These are phyloP conservation scores for Cyprinodon tularosa DNA, from an alignment of 2,113 vertebrate genomes.

Conservation along the genomic window DNA sequence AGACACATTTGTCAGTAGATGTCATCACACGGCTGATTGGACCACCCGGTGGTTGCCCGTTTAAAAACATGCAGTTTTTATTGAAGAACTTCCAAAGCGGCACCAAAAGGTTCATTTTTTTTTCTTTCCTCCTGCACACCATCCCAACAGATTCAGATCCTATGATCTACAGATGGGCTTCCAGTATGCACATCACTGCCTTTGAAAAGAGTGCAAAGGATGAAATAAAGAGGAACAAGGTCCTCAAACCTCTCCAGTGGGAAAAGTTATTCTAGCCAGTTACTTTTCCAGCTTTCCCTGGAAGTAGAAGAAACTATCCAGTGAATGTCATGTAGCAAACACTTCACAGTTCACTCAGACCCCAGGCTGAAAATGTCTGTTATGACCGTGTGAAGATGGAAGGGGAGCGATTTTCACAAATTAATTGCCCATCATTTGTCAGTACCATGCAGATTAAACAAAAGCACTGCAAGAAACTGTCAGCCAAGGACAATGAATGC, in stretches of 20 bases:
- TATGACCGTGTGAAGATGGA: conserved; percentile 32
- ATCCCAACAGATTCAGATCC: conserved; percentile 47
- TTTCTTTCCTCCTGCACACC: conserved; percentile 35
- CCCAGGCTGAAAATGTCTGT: conserved; percentile 34
- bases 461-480: conserved; percentile 49
- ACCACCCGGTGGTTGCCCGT: conserved; percentile 72
- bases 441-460: conserved; percentile 45
- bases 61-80: conserved; percentile 70
- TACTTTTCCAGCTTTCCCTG: conserved; percentile 37
- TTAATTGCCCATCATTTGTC: conserved; percentile 76
- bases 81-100: conserved; percentile 65
- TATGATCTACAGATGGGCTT: conserved; percentile 67
- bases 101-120: conserved; percentile 46
- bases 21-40: conserved; percentile 67
- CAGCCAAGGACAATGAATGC: conserved; percentile 72
- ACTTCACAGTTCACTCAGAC: conserved; percentile 35
- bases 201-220: conserved; percentile 58
- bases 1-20: conserved; percentile 69
- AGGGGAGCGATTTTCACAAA: conserved; percentile 24
- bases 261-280: conserved; percentile 50
- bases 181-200: conserved; percentile 61
- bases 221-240: conserved; percentile 46
- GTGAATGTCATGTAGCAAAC: conserved; percentile 36
- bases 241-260: conserved; percentile 25
- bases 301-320: conserved; percentile 28